Base-by-base conservation (phyloP, 2,113 vertebrate genomes). In the Cochlearius cochlearius region DNA sequence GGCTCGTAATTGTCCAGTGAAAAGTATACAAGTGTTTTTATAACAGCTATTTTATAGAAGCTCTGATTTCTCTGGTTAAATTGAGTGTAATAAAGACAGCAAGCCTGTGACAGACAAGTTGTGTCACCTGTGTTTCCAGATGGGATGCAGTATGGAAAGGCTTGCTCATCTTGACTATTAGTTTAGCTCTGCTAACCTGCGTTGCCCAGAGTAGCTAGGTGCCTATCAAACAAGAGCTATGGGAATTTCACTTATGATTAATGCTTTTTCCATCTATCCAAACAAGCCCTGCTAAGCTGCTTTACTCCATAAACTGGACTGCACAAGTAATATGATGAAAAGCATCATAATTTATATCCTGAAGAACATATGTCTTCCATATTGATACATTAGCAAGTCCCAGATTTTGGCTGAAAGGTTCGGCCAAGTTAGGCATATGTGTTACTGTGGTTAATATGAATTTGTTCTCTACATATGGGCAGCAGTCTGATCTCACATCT, bases 311-410 rank as follows among this genome's bases (percentile, higher is more conserved):
- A 97, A 94, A 95, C 83, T 41, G 85, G 94, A 90, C 92, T 95
- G 69, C 58, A 92, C 52, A 90, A 95, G 88, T 73, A 96, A 94
- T 74, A 89, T 64, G 96, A 97, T 97, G 94, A 95, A 97, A 96
- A 95, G 74, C 75, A 69, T 94, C 78, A 86, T 92, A 94, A 97
- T 97, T 96, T 95, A 97, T 86, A 79, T 72, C 91, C 74, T 77
- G 72, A 89, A 92, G 64, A 97, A 97, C 97, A 97, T 96, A 83
- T 98, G 97, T 92, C 96, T 97, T 88, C 94, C 94, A 98, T 95
- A 97, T 76, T 92, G 92, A 73, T 83, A 73, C 1, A 4, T 92
- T 95, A 97, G 92, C 87, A 92, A 85, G 84, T 75, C 80, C 74
- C 90, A 97, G 79, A 95, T 79, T 97, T 92, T 85, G 95, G 90